Percentiles rank a stretch among this genome's conserved stretches.
Evolutionary conservation across 2,888 invertebrate species (phyloP).

Genomic region (Ophonus ardosiacus): DNA sequence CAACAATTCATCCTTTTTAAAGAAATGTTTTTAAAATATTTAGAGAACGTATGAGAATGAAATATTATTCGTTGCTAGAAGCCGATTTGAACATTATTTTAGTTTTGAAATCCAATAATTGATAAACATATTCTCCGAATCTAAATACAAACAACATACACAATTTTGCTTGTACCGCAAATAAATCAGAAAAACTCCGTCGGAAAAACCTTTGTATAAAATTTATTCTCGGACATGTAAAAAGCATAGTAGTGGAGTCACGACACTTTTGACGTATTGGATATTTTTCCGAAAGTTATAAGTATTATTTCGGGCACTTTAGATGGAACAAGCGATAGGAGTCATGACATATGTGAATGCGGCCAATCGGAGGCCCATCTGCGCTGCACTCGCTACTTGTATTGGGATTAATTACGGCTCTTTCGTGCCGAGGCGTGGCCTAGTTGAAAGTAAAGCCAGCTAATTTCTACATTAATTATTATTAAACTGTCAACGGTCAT

Average conservation of each 20-base stretch:
- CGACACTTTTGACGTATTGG: slow-evolving; percentile 39
- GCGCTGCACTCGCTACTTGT: slow-evolving; percentile 49
- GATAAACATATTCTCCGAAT: not conserved
- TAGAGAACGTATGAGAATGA: no score
- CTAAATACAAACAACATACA: slow-evolving; percentile 18
- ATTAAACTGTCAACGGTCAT: slow-evolving; percentile 62
- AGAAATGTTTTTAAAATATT: no score
- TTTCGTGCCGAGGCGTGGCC: slow-evolving; percentile 46
- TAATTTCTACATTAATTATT: slow-evolving; percentile 60
- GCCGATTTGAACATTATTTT: not conserved
- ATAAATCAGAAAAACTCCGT: not conserved
- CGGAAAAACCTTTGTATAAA: not conserved
- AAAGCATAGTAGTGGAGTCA: slow-evolving; percentile 12
- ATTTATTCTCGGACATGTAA: slow-evolving; percentile 9
- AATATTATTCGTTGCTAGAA: no score
- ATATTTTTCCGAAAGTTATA: slow-evolving; percentile 54
- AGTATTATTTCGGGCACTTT: slow-evolving; percentile 61
- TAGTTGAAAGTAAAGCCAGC: slow-evolving; percentile 36
- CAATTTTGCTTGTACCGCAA: slow-evolving; percentile 22
- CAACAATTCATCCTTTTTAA: no score
- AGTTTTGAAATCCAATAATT: not conserved
- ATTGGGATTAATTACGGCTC: slow-evolving; percentile 59
- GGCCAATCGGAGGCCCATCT: slow-evolving; percentile 59
- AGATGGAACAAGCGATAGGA: slow-evolving; percentile 52
- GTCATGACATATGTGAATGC: slow-evolving; percentile 61